These are phyloP conservation scores for Lottia gigantea DNA, from an alignment of 2,888 invertebrate genomes.

Conservation along the genomic window DNA sequence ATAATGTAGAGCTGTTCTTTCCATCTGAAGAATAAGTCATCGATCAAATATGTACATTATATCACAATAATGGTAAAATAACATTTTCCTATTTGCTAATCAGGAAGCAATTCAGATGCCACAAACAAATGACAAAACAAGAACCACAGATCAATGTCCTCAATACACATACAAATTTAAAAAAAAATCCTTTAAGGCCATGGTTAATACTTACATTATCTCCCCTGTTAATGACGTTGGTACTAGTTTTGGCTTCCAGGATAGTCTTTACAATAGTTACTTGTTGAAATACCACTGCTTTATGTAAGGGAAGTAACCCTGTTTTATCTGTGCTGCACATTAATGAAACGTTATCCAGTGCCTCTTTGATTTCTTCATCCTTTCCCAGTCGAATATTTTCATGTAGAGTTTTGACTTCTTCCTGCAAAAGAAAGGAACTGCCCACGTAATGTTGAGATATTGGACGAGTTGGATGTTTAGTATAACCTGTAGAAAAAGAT, in stretches of 20 bases:
- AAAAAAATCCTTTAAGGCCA: too few species aligned
- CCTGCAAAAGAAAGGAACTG: constrained; percentile 24
- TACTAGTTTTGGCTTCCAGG: constrained; percentile 28
- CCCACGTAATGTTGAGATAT: too few species aligned
- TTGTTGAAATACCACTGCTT: constrained; percentile 49
- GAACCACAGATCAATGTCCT: too few species aligned
- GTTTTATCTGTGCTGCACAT: constrained; percentile 41
- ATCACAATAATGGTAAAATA: background rate
- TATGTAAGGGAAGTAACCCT: constrained; percentile 48
- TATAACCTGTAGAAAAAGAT: too few species aligned
- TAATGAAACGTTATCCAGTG: constrained; percentile 38
- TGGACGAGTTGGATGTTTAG: too few species aligned
- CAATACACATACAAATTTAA: too few species aligned
- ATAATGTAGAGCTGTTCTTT: constrained; percentile 51
- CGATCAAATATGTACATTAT: background rate
- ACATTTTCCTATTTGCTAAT: too few species aligned
- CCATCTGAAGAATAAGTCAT: constrained; percentile 39
- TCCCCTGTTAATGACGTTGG: constrained; percentile 34
- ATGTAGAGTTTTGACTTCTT: constrained; percentile 36
- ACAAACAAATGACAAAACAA: too few species aligned
- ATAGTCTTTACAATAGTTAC: constrained; percentile 40
- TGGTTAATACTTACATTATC: constrained; percentile 42
- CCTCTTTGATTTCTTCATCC: constrained; percentile 33
- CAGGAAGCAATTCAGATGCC: too few species aligned
- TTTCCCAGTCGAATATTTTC: constrained; percentile 41